phyloP scores from a whole-genome alignment of 2,113 vertebrate species.

The Casuarius casuarius region DNA sequence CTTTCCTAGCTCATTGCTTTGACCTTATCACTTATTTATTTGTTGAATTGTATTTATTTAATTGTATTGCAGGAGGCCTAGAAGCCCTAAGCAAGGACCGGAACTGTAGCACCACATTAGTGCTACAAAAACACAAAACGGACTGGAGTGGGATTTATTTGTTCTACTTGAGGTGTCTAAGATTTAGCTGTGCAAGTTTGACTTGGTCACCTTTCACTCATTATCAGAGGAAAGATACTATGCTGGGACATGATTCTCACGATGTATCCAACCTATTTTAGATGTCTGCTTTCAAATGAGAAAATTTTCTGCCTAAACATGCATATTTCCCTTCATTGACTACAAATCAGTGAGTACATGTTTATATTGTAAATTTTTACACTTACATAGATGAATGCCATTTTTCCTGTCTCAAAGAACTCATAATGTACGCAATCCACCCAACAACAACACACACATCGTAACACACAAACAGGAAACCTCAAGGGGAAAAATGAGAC shows the following conservation, averaged over 20 bases:
- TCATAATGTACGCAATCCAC: rapidly evolving
- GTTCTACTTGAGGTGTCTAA: neutral
- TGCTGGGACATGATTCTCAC: neutral
- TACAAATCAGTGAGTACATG: neutral
- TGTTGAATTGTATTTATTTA: neutral
- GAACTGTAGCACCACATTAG: neutral
- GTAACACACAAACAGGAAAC: rapidly evolving
- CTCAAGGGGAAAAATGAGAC: neutral
- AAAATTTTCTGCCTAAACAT: neutral
- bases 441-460: neutral
- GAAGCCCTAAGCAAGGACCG: neutral
- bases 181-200: neutral
- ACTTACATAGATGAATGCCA: neutral
- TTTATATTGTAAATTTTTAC: neutral
- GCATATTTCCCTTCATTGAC: neutral
- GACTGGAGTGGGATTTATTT: neutral
- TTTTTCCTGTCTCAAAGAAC: neutral
- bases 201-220: neutral
- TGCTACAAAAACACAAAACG: neutral
- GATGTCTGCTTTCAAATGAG: neutral
- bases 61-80: neutral
- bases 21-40: neutral
- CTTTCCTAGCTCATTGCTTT: neutral
- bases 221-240: neutral
- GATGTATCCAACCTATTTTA: neutral